Evolutionary conservation across 1,140 invertebrate species (phyloP).

Genomic region (Drosophila nannoptera): DNA sequence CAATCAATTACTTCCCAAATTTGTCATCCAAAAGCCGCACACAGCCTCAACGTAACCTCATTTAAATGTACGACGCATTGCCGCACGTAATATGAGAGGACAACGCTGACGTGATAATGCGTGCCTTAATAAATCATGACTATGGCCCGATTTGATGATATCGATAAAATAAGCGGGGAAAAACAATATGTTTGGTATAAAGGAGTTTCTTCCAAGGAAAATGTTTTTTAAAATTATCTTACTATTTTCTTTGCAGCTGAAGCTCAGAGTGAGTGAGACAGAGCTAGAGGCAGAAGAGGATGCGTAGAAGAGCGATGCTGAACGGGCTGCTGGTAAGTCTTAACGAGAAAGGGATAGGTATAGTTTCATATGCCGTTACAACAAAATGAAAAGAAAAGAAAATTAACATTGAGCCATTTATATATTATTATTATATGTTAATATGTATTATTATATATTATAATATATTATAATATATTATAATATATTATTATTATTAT

Average conservation of each 20-base stretch:
- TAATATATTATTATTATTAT: too few relatives aligned
- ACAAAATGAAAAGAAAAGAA: too few relatives aligned
- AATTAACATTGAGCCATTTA: too few relatives aligned
- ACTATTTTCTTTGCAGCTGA: conserved; percentile 15
- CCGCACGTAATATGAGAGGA: conserved; percentile 38
- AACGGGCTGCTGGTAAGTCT: conserved; percentile 57
- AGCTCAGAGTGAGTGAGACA: background rate
- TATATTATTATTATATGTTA: too few relatives aligned
- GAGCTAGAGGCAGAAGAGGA: conserved; percentile 7
- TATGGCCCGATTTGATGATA: background rate
- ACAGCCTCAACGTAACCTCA: conserved; percentile 25
- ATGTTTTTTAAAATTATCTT: too few relatives aligned
- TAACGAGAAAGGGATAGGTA: background rate
- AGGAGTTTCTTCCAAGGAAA: too few relatives aligned
- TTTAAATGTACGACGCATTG: conserved; percentile 40
- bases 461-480: too few relatives aligned
- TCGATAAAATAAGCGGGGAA: background rate
- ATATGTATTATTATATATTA: too few relatives aligned
- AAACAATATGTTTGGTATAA: background rate
- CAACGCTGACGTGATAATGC: conserved; percentile 40
- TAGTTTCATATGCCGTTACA: too few relatives aligned
- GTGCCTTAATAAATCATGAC: conserved; percentile 31
- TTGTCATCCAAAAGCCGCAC: conserved; percentile 48
- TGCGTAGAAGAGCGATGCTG: conserved; percentile 45
- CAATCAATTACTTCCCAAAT: conserved; percentile 58